Evolutionary conservation across 1,140 invertebrate species (phyloP).

Genomic region (Rhagoletis zephyria): DNA sequence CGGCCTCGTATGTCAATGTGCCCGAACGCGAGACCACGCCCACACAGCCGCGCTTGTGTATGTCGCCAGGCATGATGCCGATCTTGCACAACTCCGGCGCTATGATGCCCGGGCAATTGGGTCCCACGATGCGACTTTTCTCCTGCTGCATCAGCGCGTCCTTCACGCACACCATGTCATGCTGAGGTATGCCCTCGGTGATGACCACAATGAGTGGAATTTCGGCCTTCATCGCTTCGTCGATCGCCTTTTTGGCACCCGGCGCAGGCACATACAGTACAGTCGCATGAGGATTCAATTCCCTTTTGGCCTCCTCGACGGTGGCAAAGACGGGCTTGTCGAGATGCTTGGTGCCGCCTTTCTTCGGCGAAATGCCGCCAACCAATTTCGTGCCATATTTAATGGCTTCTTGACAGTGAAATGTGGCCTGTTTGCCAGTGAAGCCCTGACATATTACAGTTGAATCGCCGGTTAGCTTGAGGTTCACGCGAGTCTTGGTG

Average conservation of each 20-base stretch:
- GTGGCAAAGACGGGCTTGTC: constrained; percentile 93
- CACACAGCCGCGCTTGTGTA: constrained; percentile 92
- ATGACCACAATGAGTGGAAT: constrained; percentile 97
- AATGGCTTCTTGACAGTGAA: constrained; percentile 92
- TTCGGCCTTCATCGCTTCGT: constrained; percentile 96
- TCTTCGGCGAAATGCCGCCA: constrained; percentile 96
- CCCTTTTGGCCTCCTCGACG: constrained; percentile 85
- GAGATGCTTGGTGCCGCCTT: constrained; percentile 93
- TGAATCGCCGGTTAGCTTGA: constrained; percentile 87
- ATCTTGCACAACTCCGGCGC: constrained; percentile 98
- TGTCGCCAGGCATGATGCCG: constrained; percentile 99
- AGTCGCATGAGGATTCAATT: constrained; percentile 88
- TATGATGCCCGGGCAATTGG: constrained; percentile 99
- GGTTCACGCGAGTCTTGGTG: constrained; percentile 84
- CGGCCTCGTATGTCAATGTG: constrained; percentile 98
- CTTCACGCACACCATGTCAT: constrained; percentile 98
- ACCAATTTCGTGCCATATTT: constrained; percentile 98
- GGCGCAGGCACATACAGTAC: constrained; percentile 99
- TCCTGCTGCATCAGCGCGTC: constrained; percentile 88
- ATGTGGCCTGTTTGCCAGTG: constrained; percentile 96
- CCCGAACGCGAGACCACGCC: constrained; percentile 98
- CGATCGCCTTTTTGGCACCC: constrained; percentile 90
- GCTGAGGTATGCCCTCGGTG: constrained; percentile 97
- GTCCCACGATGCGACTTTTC: constrained; percentile 94
- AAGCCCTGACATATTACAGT: constrained; percentile 97